Percentiles rank a stretch among this genome's conserved stretches.
phyloP scores from a whole-genome alignment of 2,113 vertebrate species.

The Urocitellus parryii region DNA sequence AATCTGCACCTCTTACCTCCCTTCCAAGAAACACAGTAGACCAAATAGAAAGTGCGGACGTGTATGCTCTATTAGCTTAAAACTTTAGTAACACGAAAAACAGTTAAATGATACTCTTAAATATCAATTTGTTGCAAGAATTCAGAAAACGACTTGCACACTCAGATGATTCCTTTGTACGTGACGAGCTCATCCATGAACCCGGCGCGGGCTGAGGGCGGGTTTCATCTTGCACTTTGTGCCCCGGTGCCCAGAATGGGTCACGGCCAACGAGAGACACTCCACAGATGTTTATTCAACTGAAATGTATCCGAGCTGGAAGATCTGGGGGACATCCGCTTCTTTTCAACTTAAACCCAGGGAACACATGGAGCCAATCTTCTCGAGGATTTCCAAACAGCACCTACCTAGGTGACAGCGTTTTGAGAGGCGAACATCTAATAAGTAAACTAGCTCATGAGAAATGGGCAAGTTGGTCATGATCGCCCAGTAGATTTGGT shows the following conservation, averaged over 20 bases:
- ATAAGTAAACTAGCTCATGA: not conserved
- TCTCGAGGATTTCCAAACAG: not conserved
- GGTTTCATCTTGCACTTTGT: too few species aligned
- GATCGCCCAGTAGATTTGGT: not conserved
- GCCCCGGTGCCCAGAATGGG: rapidly evolving
- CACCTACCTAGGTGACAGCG: not conserved
- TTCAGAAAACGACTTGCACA: not conserved
- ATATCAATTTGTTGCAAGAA: not conserved
- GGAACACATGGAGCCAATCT: not conserved
- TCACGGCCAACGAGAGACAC: too few species aligned
- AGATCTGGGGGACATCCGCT: not conserved
- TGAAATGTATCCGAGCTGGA: not conserved
- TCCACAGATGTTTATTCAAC: not conserved
- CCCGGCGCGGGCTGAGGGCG: rapidly evolving
- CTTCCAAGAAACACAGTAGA: not conserved
- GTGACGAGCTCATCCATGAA: rapidly evolving
- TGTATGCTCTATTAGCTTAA: not conserved
- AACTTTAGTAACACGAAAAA: not conserved
- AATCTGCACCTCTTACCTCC: not conserved
- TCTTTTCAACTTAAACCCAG: not conserved
- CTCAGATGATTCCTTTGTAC: rapidly evolving
- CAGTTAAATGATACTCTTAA: not conserved
- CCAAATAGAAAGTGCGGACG: not conserved
- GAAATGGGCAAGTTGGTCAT: not conserved
- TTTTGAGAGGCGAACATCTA: too few species aligned